These are phyloP conservation scores for Iguana delicatissima DNA, from an alignment of 2,797 vertebrate species.

Conservation along the genomic window DNA sequence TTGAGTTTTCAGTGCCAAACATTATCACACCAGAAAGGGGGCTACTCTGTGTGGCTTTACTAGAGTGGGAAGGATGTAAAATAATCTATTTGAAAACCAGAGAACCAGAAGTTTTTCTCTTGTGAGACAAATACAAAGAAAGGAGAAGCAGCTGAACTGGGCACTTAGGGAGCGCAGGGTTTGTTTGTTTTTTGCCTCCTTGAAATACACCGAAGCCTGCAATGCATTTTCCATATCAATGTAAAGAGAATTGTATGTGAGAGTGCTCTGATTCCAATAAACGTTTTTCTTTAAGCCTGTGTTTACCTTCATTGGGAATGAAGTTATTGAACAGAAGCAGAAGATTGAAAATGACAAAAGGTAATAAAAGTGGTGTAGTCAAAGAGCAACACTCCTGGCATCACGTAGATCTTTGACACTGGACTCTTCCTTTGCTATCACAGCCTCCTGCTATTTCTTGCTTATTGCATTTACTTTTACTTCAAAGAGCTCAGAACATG, in stretches of 20 bases:
- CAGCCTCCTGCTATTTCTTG: not conserved
- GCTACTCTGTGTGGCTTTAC: no score
- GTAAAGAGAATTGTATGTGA: not conserved
- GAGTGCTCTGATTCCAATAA: not conserved
- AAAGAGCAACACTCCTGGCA: not conserved
- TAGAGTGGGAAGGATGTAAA: not conserved
- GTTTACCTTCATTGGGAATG: not conserved
- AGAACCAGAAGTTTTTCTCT: not conserved
- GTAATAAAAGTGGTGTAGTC: not conserved
- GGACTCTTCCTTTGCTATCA: not conserved
- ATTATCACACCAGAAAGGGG: not conserved
- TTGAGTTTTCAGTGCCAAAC: not conserved
- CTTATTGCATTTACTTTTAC: not conserved
- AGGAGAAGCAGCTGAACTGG: not conserved
- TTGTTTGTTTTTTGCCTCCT: not conserved
- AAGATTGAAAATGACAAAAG: not conserved
- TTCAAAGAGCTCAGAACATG: not conserved
- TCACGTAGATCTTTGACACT: not conserved
- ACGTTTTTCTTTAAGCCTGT: conserved; percentile 4
- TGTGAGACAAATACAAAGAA: not conserved
- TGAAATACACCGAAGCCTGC: not conserved
- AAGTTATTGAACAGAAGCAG: not conserved
- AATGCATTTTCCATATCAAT: not conserved
- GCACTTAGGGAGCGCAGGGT: not conserved
- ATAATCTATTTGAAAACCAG: no score